phyloP scores from a whole-genome alignment of 2,888 invertebrate genomes.

The Nysson spinosus region DNA sequence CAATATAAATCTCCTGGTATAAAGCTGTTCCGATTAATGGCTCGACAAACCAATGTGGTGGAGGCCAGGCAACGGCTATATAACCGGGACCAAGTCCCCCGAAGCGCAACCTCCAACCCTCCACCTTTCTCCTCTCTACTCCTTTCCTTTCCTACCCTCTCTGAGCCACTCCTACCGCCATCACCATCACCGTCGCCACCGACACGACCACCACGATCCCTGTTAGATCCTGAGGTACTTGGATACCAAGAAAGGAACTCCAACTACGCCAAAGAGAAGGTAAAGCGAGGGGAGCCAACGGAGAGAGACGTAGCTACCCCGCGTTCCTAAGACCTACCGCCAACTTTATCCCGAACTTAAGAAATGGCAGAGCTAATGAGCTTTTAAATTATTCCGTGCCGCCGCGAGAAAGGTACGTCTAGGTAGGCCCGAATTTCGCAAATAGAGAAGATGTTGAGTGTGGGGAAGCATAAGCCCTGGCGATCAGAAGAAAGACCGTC shows the following conservation, averaged over 20 bases:
- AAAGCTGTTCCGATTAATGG: slow-evolving; percentile 75
- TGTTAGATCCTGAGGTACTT: slow-evolving; percentile 42
- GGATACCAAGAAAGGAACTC: slow-evolving; percentile 40
- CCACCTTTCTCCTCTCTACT: slow-evolving; percentile 10
- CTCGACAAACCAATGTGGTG: slow-evolving; percentile 73
- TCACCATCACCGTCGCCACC: slow-evolving; percentile 60
- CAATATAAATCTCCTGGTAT: slow-evolving; percentile 73
- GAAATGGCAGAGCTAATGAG: slow-evolving; percentile 74
- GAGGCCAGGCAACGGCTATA: slow-evolving; percentile 64
- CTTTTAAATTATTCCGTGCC: slow-evolving; percentile 73
- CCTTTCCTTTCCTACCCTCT: slow-evolving; percentile 49
- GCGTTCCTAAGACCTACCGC: slow-evolving; percentile 45
- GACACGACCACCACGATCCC: slow-evolving; percentile 57
- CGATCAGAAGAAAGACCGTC: too few relatives aligned
- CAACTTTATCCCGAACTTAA: slow-evolving; percentile 71
- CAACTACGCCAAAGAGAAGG: too few relatives aligned
- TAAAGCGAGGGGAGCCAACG: slow-evolving; percentile 20
- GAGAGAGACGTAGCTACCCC: slow-evolving; percentile 3
- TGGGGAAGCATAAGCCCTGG: slow-evolving; percentile 8
- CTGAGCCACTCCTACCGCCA: slow-evolving; percentile 60
- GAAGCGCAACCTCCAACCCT: slow-evolving; percentile 50
- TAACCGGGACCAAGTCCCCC: slow-evolving; percentile 56
- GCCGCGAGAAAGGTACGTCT: slow-evolving; percentile 41
- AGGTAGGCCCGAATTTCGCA: slow-evolving; percentile 43
- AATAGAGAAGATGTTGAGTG: slow-evolving; percentile 15